Evolutionary conservation across 1,140 invertebrate genomes (phyloP).

Genomic region (Drosophila ogumai): DNA sequence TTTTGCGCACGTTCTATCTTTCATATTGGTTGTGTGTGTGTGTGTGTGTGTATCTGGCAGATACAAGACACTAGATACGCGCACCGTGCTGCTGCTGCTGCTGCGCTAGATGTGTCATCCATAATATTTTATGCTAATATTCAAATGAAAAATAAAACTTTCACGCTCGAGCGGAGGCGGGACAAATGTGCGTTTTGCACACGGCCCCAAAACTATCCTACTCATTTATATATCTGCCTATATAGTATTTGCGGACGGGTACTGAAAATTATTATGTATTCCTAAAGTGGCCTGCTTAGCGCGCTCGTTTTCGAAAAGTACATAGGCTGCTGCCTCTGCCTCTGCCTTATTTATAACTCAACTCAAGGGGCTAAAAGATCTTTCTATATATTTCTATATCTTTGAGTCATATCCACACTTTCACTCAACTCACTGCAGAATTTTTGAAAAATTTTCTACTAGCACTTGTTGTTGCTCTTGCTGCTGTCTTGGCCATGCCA

Average conservation of each 20-base stretch:
- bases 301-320: constrained; percentile 40
- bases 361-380: constrained; percentile 62
- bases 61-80: constrained; percentile 58
- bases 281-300: constrained; percentile 60
- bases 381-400: constrained; percentile 18
- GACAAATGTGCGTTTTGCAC: constrained; percentile 82
- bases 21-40: constrained; percentile 5
- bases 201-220: constrained; percentile 68
- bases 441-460: constrained; percentile 19
- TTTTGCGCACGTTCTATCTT: constrained; percentile 38
- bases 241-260: constrained; percentile 25
- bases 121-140: constrained; percentile 84
- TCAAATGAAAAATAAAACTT: constrained; percentile 76
- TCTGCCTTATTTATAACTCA: constrained; percentile 69
- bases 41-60: constrained; percentile 48
- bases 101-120: constrained; percentile 79
- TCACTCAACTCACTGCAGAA: constrained; percentile 58
- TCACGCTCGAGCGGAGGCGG: constrained; percentile 80
- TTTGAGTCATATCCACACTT: constrained; percentile 41
- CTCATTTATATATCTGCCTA: constrained; percentile 33
- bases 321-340: constrained; percentile 36
- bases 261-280: constrained; percentile 62
- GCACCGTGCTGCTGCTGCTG: constrained; percentile 20
- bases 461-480: constrained; percentile 41
- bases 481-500: constrained; percentile 58